Base-by-base conservation (phyloP, 2,888 invertebrate genomes). In the Cerastis rubricosa region DNA sequence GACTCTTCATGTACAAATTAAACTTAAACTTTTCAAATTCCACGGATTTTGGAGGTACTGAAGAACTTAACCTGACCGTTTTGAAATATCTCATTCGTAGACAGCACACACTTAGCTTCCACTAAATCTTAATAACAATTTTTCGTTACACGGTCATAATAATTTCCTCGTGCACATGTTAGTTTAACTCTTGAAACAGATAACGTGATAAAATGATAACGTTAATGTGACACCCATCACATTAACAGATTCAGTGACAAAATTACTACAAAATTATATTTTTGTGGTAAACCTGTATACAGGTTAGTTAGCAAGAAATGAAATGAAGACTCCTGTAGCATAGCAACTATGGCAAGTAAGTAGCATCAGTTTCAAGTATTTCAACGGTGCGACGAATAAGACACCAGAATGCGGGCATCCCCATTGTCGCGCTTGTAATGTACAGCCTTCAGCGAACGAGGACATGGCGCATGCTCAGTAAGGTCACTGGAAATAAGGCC, bases 401-500 rank as follows among this genome's bases (percentile, higher is more conserved):
- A 85, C 68, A 77, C 68, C 71, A 40, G 47, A 71, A 63, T 70
- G 74, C 74, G 54, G 64, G 61, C 78, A 78, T 71, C 83, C 84
- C 83, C 73, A 74, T 71, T 83, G 66, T 74, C 69, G 29, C 59
- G 57, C 25, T 74, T 71, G 65, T 83, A 76, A 78, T 76, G 67
- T 80, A 74, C 47, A 47, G 72, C 74, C 71, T 82, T 74, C 49
- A 40, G 70, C 72, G 47, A 91, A 84, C 85, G 89, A 91, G 90
- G 89, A 76, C 90, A 88, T 84, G 69, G 87, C 89, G 89, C 89
- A 88, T 89, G 89, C 89, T 82, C 80, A 65, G 74, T 88, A 82
- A 91, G 90, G 91, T 79, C 89, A 87, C 14, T 74, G 74, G 78
- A 88, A 91, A 88, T 89, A 86, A 91, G 91, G 92, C 88, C 89